Percentiles rank a stretch among this genome's conserved stretches.
phyloP scores from a whole-genome alignment of 2,797 vertebrate species.

The Crax fasciolata region DNA sequence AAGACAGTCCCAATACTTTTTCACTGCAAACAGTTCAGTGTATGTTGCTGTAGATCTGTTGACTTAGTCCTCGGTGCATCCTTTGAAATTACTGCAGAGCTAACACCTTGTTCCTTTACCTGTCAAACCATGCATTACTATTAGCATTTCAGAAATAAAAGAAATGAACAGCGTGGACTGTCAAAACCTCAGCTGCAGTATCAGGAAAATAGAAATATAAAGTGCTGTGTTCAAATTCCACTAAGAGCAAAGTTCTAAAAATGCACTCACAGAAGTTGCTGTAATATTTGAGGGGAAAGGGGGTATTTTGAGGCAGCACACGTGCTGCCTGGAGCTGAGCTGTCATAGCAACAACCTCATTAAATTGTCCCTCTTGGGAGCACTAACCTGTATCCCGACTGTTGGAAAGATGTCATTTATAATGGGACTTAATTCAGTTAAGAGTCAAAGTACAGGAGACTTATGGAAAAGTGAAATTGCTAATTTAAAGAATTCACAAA shows the following conservation, averaged over 20 bases:
- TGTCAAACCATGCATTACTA: not conserved
- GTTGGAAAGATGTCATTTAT: conserved; percentile 74
- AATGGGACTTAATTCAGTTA: conserved; percentile 51
- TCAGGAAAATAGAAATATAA: not conserved
- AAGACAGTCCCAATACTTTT: not conserved
- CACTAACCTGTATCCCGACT: conserved; percentile 69
- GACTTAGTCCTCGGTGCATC: not conserved
- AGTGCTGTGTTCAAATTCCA: not conserved
- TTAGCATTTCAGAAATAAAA: not conserved
- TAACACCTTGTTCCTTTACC: conserved; percentile 19
- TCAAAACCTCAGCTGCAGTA: not conserved
- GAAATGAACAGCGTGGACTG: not conserved
- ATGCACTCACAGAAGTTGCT: conserved; percentile 5
- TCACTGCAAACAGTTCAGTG: not conserved
- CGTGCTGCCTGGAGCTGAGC: conserved; percentile 57
- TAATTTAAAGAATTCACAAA: conserved; percentile 69
- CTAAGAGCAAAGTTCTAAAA: conserved; percentile 37
- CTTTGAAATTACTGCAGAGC: not conserved
- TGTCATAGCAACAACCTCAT: conserved; percentile 82
- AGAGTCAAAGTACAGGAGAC: conserved; percentile 57
- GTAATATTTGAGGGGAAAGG: conserved; percentile 4
- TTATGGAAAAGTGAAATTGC: conserved; percentile 42
- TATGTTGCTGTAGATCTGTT: not conserved
- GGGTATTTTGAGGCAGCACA: conserved; percentile 51
- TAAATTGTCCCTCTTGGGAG: conserved; percentile 63